These are phyloP conservation scores for Ctenopoma kingsleyae DNA, from an alignment of 2,797 vertebrate genomes.

Conservation along the genomic window DNA sequence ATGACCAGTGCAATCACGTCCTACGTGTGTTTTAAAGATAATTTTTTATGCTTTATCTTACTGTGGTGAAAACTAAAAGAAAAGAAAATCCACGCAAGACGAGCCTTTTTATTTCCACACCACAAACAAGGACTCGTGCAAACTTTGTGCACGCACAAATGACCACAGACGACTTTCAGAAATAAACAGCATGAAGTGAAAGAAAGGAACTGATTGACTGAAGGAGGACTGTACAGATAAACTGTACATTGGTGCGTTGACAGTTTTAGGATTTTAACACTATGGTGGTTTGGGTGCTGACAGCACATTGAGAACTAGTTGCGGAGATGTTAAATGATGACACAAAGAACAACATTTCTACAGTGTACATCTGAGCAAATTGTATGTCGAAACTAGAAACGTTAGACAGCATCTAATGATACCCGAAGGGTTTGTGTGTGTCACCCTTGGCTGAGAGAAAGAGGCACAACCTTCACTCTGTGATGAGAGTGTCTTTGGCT, in stretches of 20 bases:
- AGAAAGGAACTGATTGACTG: neutral
- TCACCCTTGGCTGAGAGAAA: constrained; percentile 11
- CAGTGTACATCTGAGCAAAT: too few relatives aligned
- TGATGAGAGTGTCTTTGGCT: neutral
- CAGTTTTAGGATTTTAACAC: too few relatives aligned
- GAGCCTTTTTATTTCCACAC: neutral
- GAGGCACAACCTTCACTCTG: neutral
- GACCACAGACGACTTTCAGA: neutral
- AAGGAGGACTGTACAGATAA: neutral
- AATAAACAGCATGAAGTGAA: neutral
- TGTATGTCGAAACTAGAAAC: neutral
- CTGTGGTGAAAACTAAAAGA: neutral
- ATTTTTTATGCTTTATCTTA: neutral
- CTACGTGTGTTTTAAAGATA: neutral
- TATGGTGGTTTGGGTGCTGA: too few relatives aligned
- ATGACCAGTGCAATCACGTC: neutral
- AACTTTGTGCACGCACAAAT: neutral
- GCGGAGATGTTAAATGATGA: neutral
- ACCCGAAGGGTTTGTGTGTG: constrained; percentile 2
- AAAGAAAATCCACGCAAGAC: neutral
- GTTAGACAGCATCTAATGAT: neutral
- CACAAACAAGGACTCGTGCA: neutral
- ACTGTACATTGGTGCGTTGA: neutral
- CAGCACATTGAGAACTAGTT: neutral
- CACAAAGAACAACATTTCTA: too few relatives aligned